phyloP scores from a whole-genome alignment of 2,888 invertebrate species.

The Metopia argyrocephala region DNA sequence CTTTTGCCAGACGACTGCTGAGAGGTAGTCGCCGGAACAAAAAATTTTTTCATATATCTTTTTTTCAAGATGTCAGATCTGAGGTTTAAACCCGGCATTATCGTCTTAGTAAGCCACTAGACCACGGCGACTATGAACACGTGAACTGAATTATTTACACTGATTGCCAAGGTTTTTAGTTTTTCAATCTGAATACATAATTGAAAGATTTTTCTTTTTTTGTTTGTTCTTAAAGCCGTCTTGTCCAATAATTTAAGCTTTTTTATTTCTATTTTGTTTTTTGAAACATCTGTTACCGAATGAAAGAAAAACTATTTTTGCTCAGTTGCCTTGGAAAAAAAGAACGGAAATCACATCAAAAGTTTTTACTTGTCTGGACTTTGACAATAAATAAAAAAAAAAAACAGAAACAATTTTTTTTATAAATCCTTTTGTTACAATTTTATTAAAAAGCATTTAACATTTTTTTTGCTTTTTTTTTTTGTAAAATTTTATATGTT shows the following conservation, averaged over 20 bases:
- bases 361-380: neutral
- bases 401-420: too few species aligned
- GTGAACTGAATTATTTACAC: too few species aligned
- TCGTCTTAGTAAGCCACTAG: too few species aligned
- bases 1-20: too few species aligned
- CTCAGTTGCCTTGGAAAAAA: neutral
- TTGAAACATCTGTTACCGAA: neutral
- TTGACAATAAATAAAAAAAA: too few species aligned
- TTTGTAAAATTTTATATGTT: conserved; percentile 28
- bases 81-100: too few species aligned
- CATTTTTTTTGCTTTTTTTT: neutral
- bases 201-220: neutral
- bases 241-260: neutral
- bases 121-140: too few species aligned
- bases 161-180: too few species aligned
- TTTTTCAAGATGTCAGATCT: too few species aligned
- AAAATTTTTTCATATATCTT: too few species aligned
- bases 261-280: neutral
- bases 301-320: neutral
- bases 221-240: neutral
- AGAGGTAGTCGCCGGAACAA: too few species aligned
- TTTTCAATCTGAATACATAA: too few species aligned
- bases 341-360: neutral
- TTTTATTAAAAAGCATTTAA: conserved; percentile 7
- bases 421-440: neutral